Evolutionary conservation across 2,113 vertebrate species (phyloP).

Genomic region (Nesogale talazaci): DNA sequence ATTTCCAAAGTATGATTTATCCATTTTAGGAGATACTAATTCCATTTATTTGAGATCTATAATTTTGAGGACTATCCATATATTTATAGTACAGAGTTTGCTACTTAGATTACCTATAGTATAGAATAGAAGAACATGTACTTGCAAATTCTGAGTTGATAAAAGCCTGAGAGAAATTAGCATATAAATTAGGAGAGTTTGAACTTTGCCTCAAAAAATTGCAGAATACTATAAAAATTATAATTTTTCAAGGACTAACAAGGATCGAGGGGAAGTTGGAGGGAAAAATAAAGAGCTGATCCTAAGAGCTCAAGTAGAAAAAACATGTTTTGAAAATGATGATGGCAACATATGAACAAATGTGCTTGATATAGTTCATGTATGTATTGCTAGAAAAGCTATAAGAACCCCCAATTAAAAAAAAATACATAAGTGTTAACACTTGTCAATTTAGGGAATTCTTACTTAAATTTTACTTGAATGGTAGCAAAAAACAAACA

Average conservation of each 20-base stretch:
- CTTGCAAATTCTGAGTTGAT: neutral
- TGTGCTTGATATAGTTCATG: too few relatives aligned
- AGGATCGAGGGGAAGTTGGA: too few relatives aligned
- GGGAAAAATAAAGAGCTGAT: too few relatives aligned
- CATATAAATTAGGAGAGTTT: neutral
- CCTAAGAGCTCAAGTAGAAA: too few relatives aligned
- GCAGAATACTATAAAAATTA: too few relatives aligned
- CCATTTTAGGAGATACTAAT: neutral
- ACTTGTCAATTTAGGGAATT: neutral
- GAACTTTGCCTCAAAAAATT: neutral
- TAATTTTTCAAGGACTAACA: too few relatives aligned
- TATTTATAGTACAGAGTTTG: neutral
- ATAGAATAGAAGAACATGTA: neutral
- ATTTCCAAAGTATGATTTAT: neutral
- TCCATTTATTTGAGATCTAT: neutral
- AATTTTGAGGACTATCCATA: neutral
- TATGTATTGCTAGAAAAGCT: too few relatives aligned
- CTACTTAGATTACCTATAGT: neutral
- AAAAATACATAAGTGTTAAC: neutral
- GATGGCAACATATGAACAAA: too few relatives aligned
- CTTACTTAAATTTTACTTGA: neutral
- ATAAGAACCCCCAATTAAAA: neutral
- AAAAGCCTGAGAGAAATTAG: neutral
- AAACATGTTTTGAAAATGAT: too few relatives aligned
- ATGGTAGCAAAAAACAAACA: neutral